These are phyloP conservation scores for Cataglyphis cursor DNA, from an alignment of 2,888 invertebrate species.

Conservation along the genomic window DNA sequence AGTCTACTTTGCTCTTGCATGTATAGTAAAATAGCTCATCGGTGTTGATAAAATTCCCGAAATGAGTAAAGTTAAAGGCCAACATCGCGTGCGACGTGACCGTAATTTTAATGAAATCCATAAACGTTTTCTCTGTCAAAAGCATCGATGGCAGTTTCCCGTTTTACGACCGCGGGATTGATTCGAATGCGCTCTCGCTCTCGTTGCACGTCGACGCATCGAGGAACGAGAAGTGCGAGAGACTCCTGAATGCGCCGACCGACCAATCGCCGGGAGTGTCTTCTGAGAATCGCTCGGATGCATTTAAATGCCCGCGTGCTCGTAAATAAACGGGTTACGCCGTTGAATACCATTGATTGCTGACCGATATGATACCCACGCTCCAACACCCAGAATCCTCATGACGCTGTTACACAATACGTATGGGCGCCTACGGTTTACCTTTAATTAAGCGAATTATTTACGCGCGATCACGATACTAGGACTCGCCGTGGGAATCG, in stretches of 20 bases:
- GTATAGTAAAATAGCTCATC: not conserved
- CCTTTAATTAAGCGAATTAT: slow-evolving; percentile 33
- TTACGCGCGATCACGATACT: slow-evolving; percentile 22
- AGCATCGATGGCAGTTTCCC: slow-evolving; percentile 1
- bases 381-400: slow-evolving; percentile 48
- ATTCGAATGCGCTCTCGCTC: slow-evolving; percentile 24
- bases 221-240: slow-evolving; percentile 61
- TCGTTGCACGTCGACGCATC: slow-evolving; percentile 52
- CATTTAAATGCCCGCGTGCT: slow-evolving; percentile 76
- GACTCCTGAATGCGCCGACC: slow-evolving; percentile 72
- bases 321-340: slow-evolving; percentile 70
- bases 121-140: not conserved
- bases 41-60: not conserved
- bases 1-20: no score
- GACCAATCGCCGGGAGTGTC: slow-evolving; percentile 78
- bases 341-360: slow-evolving; percentile 72
- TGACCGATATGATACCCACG: slow-evolving; percentile 69
- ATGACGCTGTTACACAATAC: slow-evolving; percentile 14
- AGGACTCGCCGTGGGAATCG: slow-evolving; percentile 18
- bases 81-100: not conserved
- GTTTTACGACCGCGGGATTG: slow-evolving; percentile 44
- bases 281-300: slow-evolving; percentile 78
- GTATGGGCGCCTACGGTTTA: slow-evolving; percentile 33
- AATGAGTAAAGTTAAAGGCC: not conserved
- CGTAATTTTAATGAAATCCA: slow-evolving; percentile 8